Percentiles rank a stretch among this genome's conserved stretches.
These are phyloP conservation scores for Haliclona indistincta DNA, from an alignment of 37 sponge, comb jelly and placozoan genomes.

Conservation along the genomic window DNA sequence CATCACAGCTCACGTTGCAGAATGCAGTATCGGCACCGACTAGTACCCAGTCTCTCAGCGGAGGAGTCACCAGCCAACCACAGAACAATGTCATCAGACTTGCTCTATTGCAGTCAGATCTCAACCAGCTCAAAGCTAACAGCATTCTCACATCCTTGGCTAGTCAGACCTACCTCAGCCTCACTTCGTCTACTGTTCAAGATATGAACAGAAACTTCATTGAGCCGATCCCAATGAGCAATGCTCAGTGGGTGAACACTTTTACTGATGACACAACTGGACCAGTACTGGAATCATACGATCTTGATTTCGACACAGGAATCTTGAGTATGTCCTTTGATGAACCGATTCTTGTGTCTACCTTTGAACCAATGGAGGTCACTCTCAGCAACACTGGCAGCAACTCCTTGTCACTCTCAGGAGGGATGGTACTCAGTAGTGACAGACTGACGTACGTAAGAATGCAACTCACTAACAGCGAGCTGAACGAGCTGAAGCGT, in stretches of 20 bases:
- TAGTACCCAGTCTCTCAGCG: slow-evolving; percentile 24
- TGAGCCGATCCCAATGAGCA: slow-evolving; percentile 46
- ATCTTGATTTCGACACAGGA: slow-evolving; percentile 64
- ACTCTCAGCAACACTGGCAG: slow-evolving; percentile 29
- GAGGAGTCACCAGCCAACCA: slow-evolving; percentile 34
- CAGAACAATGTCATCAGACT: slow-evolving; percentile 53
- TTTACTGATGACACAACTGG: slow-evolving; percentile 54
- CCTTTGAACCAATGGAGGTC: slow-evolving; percentile 22
- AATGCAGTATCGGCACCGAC: slow-evolving; percentile 21
- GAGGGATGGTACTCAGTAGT: slow-evolving; percentile 15
- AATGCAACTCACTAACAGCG: slow-evolving; percentile 45
- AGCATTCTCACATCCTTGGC: slow-evolving; percentile 43
- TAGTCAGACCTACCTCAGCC: slow-evolving; percentile 76
- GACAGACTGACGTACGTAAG: slow-evolving; percentile 29
- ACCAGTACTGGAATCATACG: slow-evolving; percentile 50
- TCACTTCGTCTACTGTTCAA: slow-evolving; percentile 51
- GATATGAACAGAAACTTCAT: slow-evolving; percentile 76
- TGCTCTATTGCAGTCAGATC: slow-evolving; percentile 34
- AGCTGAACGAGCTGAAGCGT: slow-evolving; percentile 81
- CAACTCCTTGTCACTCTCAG: slow-evolving; percentile 9
- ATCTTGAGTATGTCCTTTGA: slow-evolving; percentile 66
- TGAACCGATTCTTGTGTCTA: slow-evolving; percentile 64
- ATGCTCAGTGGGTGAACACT: slow-evolving; percentile 32
- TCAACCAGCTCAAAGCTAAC: slow-evolving; percentile 57
- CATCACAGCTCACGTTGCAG: slow-evolving; percentile 59